Conservation (phyloP, 2,888 invertebrate species). For the Diabrotica balteata region DNA sequence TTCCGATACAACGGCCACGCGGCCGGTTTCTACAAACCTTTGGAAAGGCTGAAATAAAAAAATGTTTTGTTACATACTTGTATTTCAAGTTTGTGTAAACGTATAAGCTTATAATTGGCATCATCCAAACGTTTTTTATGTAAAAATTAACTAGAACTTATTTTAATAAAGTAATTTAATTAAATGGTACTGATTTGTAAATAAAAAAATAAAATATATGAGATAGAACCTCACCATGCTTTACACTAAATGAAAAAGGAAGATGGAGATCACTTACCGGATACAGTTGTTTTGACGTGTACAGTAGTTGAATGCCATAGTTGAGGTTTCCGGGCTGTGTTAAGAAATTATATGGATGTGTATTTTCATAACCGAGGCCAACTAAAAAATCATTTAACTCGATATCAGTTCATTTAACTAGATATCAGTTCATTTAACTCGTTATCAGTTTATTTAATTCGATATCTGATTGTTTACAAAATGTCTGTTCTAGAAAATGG, state of each 20-base stretch:
- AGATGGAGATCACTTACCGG: slow-evolving; percentile 9
- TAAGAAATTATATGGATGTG: background rate
- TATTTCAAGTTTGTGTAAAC: too few species aligned
- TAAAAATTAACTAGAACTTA: too few species aligned
- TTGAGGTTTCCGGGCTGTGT: background rate
- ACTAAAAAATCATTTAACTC: too few species aligned
- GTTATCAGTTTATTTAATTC: too few species aligned
- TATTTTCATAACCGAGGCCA: too few species aligned
- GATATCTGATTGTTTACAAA: too few species aligned
- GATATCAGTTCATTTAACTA: too few species aligned
- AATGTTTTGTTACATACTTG: slow-evolving; percentile 1
- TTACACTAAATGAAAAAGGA: slow-evolving; percentile 24
- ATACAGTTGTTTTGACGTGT: slow-evolving; percentile 10
- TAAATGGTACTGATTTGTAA: background rate
- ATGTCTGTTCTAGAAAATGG: too few species aligned
- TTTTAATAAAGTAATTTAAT: too few species aligned
- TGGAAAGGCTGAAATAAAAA: slow-evolving; percentile 75
- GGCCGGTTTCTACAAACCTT: slow-evolving; percentile 96
- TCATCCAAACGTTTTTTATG: too few species aligned
- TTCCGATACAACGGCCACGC: slow-evolving; percentile 93
- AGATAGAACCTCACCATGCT: slow-evolving; percentile 38
- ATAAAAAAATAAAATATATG: slow-evolving; percentile 13
- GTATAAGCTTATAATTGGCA: too few species aligned
- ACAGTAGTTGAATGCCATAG: background rate
- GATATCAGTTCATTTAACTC: too few species aligned